Evolutionary conservation across 2,888 invertebrate genomes (phyloP).

Genomic region (Caenorhabditis doughertyi): DNA sequence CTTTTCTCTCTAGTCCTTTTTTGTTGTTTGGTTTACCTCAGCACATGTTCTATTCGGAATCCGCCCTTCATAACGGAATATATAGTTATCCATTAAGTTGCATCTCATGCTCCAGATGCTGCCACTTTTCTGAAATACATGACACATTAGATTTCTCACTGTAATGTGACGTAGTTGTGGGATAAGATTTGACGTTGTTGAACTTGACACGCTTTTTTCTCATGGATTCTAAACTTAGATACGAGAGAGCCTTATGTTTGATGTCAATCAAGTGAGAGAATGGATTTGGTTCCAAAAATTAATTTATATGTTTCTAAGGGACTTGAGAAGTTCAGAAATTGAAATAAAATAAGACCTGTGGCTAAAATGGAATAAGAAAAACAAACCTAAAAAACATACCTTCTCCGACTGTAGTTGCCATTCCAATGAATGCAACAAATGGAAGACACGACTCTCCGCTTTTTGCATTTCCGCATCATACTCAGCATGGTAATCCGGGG

Average conservation of each 20-base stretch:
- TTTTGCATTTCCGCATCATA: constrained; percentile 66
- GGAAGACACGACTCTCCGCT: constrained; percentile 67
- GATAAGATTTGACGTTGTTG: no score
- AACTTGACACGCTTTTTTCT: not conserved
- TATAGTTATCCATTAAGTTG: constrained; percentile 68
- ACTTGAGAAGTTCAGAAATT: no score
- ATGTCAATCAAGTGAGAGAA: no score
- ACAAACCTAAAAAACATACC: constrained; percentile 30
- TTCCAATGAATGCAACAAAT: constrained; percentile 68
- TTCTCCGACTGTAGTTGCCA: constrained; percentile 69
- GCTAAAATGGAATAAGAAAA: not conserved
- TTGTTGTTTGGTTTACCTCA: constrained; percentile 46
- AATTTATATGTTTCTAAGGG: no score
- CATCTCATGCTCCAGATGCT: constrained; percentile 68
- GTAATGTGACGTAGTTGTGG: not conserved
- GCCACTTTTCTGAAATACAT: constrained; percentile 65
- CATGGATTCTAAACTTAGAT: not conserved
- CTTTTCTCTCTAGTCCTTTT: not conserved
- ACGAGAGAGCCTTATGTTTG: not conserved
- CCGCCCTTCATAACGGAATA: constrained; percentile 69
- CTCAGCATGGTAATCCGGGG: constrained; percentile 13
- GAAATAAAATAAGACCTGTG: no score
- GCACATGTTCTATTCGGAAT: constrained; percentile 64
- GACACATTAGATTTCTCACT: not conserved
- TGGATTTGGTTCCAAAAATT: no score